Evolutionary conservation across 2,797 vertebrate species (phyloP).

Genomic region (Erethizon dorsatum): DNA sequence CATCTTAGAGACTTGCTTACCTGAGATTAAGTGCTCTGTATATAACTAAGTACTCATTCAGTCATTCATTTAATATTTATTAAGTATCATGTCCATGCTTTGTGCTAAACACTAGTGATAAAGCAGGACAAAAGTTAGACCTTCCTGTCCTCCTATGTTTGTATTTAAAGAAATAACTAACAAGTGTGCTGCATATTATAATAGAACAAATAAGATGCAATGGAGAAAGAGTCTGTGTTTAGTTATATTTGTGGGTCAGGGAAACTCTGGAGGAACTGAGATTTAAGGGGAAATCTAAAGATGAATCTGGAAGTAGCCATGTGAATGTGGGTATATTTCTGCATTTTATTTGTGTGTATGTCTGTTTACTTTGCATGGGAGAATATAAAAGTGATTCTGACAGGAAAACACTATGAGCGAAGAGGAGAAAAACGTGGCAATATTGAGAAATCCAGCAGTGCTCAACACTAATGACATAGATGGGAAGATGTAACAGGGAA

Average conservation of each 20-base stretch:
- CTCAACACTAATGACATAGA: neutral
- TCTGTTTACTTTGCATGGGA: neutral
- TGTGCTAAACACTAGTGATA: neutral
- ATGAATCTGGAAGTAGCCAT: neutral
- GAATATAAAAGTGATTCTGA: neutral
- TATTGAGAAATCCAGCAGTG: neutral
- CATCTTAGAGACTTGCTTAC: slow-evolving; percentile 64
- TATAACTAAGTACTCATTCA: neutral
- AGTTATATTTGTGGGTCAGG: neutral
- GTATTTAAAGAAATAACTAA: neutral
- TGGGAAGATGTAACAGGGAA: neutral
- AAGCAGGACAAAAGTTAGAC: neutral
- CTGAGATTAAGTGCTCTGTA: slow-evolving; percentile 60
- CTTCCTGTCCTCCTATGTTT: neutral
- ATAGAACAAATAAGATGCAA: neutral
- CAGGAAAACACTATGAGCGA: neutral
- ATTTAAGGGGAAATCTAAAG: slow-evolving; percentile 19
- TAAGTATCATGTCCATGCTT: neutral
- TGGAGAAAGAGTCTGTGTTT: neutral
- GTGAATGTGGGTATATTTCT: neutral
- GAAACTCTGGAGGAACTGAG: neutral
- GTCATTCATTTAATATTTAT: slow-evolving; percentile 37
- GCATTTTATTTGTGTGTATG: neutral
- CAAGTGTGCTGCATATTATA: neutral
- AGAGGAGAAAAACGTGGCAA: neutral